Base-by-base conservation (phyloP, 2,888 invertebrate genomes). In the Tachina grossa region DNA sequence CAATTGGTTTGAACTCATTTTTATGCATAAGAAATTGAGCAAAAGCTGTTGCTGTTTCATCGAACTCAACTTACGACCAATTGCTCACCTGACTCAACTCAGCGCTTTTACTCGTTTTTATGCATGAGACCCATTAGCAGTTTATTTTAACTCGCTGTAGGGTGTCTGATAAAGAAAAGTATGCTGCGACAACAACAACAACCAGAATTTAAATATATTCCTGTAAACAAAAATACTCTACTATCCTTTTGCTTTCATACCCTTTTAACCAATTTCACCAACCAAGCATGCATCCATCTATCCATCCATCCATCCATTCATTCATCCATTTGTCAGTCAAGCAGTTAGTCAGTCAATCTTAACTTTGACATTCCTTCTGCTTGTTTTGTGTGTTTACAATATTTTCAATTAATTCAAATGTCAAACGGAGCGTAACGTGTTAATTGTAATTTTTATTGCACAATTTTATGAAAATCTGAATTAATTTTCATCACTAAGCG, bases 321-420 rank as follows among this genome's bases (percentile, higher is more conserved):
- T 51, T 9, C 41, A 41, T 22, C 22, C 9, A 19, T 63, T 55
- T 16, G 55, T 49, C 66, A 31, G 45, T 66, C 63, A 61, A 22
- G 31, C 22, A 66, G 45, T 74, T 65, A 47, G 47, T 68, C 66
- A 47, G 47, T 68, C 66, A 47, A 53, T 72, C 16, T 69, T 51
- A 43, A 75, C 63, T 69, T 69, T 53, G 47, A 47, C 55, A 63
- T 53, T 83, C 57, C 51, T 68, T 65, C 57, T 81, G 69, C 53
- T 71, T 74, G 68, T 85, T 75, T 66, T 78, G 49, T 69, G 16
- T 80, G 47, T 79, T 75, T 68, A 79, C 81, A 80, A 83, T 84
- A 84, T 86, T 88, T 86, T 88, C 87, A 88, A 88, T 88, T 88
- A 88, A 88, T 87, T 88, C 87, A 88, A 87, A 87, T 88, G 87